Conservation (phyloP, 2,888 invertebrate genomes). For the Lasioglossum oenotherae region DNA sequence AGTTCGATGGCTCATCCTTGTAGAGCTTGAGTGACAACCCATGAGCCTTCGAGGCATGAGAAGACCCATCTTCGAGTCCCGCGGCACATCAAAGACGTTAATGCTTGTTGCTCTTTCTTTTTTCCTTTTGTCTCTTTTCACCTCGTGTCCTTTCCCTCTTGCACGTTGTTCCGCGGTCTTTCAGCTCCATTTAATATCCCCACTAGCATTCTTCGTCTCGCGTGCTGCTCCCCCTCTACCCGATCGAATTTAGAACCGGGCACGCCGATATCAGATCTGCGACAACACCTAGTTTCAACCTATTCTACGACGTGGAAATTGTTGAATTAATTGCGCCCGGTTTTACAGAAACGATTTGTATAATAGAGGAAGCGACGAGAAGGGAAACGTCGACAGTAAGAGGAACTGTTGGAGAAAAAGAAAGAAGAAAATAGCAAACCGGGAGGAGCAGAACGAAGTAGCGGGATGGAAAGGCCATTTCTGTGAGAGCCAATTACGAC, state of each 20-base stretch:
- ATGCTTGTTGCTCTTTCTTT: slow-evolving; percentile 69
- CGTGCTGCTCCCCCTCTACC: slow-evolving; percentile 43
- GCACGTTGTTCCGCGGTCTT: slow-evolving; percentile 34
- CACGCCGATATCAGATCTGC: background rate
- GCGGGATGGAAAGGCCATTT: slow-evolving; percentile 61
- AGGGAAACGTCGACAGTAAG: background rate
- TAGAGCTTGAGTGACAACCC: slow-evolving; percentile 81
- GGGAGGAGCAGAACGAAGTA: slow-evolving; percentile 39
- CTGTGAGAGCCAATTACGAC: slow-evolving; percentile 78
- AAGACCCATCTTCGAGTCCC: slow-evolving; percentile 69
- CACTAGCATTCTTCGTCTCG: slow-evolving; percentile 53
- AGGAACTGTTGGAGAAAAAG: background rate
- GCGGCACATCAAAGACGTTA: slow-evolving; percentile 82
- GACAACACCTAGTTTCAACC: background rate
- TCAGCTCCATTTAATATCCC: slow-evolving; percentile 57
- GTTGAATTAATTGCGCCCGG: background rate
- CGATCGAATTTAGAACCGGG: slow-evolving; percentile 28
- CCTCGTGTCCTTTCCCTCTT: slow-evolving; percentile 46
- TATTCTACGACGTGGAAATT: background rate
- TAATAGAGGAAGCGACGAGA: background rate
- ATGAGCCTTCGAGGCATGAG: slow-evolving; percentile 77
- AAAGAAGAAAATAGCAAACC: background rate
- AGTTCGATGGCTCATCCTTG: slow-evolving; percentile 79
- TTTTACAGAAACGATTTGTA: background rate
- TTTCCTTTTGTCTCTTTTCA: slow-evolving; percentile 46